Base-by-base conservation (phyloP, 2,888 invertebrate genomes). In the Halictus ligatus region DNA sequence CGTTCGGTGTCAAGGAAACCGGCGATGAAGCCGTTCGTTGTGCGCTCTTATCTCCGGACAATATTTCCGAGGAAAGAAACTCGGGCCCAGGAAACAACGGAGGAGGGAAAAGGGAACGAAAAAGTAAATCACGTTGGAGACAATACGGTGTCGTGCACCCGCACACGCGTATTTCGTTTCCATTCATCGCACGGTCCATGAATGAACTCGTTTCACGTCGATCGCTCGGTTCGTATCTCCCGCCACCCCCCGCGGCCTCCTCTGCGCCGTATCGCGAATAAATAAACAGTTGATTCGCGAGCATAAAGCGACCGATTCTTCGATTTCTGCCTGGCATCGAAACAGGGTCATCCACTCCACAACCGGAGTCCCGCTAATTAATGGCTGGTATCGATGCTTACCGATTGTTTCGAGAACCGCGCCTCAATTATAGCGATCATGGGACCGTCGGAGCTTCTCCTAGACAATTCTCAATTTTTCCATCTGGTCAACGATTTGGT, bases 191-290 rank as follows among this genome's bases (percentile, higher is more conserved):
- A 73, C 78, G 78, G 83, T 83, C 88, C 78, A 91, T 91, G 91
- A 91, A 91, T 91, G 91, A 91, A 90, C 89, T 90, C 90, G 91
- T 91, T 91, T 91, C 87, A 91, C 85, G 89, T 89, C 89, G 89
- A 90, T 91, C 90, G 88, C 87, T 84, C 90, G 87, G 80, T 88
- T 78, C 87, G 82, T 88, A 85, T 89, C 89, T 83, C 74, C 73
- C 72, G n/a, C 71, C 10, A 43, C 48, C 73, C 60, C 29, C 29
- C 40, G 60, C 50, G 21, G 60, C 72, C 25, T 60, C 25, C 60
- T n/a, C 60, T 8, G 25, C 48, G 21, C 15, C 74, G 75, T 80
- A 85, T 79, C 71, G 79, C 82, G 90, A 89, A 90, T 90, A 90
- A 90, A 89, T 88, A 88, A 88, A 88, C 88, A 89, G 88, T 88